phyloP scores from a whole-genome alignment of 2,797 vertebrate genomes.

The Aplochiton taeniatus region DNA sequence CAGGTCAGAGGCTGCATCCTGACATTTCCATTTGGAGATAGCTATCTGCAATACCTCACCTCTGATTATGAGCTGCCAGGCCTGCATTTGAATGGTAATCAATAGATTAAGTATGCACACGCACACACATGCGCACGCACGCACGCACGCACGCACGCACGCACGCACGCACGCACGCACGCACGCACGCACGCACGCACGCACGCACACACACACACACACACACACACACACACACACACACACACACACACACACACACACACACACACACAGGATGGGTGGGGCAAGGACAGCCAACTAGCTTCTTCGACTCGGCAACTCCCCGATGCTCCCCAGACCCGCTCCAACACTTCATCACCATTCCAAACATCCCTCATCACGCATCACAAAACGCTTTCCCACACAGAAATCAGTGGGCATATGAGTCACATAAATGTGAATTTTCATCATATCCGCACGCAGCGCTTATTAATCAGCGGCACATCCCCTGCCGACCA shows the following conservation, averaged over 20 bases:
- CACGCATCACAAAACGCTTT: constrained; percentile 48
- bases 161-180: too few species aligned
- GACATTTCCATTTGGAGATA: constrained; percentile 78
- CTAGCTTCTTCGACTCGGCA: constrained; percentile 27
- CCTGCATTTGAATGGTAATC: constrained; percentile 69
- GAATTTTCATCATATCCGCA: constrained; percentile 68
- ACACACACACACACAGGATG: neutral
- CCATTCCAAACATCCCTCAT: constrained; percentile 54
- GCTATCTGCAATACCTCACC: constrained; percentile 70
- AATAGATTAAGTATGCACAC: constrained; percentile 60
- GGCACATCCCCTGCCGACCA: constrained; percentile 58
- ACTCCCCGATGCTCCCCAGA: constrained; percentile 43
- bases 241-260: too few species aligned
- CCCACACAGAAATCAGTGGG: constrained; percentile 59
- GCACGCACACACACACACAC: too few species aligned
- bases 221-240: too few species aligned
- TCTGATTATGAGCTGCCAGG: constrained; percentile 75
- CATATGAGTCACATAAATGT: constrained; percentile 63
- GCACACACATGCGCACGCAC: too few species aligned
- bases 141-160: too few species aligned
- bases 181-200: too few species aligned
- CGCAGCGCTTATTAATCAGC: constrained; percentile 64
- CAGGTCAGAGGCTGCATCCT: constrained; percentile 50
- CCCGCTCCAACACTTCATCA: constrained; percentile 49
- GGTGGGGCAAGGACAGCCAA: constrained; percentile 42